A percentile compares a stretch with the other conserved stretches of the same genome.
These are phyloP conservation scores for Kryptolebias marmoratus DNA, from an alignment of 2,113 vertebrate species.

Conservation along the genomic window DNA sequence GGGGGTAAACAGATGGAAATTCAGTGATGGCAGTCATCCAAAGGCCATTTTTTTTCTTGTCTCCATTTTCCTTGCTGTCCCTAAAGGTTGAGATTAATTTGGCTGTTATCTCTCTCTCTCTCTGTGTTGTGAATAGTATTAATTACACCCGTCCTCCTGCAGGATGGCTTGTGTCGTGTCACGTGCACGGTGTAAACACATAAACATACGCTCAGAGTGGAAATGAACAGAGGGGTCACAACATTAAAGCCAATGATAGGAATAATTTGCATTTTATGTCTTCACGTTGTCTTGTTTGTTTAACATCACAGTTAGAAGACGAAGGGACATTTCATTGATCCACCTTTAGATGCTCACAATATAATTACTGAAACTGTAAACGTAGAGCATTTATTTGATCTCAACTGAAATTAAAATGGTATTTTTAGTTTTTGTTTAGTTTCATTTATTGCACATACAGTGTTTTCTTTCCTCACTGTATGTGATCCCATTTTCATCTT, in stretches of 20 bases:
- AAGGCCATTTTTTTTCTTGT: constrained; percentile 24
- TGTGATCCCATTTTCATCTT: no score
- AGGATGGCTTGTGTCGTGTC: constrained; percentile 31
- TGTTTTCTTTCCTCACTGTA: no score
- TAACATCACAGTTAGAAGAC: neutral
- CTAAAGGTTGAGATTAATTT: constrained; percentile 38
- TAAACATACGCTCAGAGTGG: constrained; percentile 30
- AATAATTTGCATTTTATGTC: neutral
- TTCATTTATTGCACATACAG: no score
- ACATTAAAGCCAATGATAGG: constrained; percentile 19
- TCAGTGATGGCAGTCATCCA: constrained; percentile 75
- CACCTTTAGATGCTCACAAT: neutral
- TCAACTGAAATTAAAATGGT: no score
- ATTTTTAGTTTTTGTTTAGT: no score
- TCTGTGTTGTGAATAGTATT: constrained; percentile 49
- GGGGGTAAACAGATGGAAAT: constrained; percentile 84
- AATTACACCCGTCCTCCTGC: constrained; percentile 42
- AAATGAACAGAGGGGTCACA: constrained; percentile 25
- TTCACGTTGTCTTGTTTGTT: neutral
- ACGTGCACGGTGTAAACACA: constrained; percentile 34
- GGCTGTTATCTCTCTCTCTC: constrained; percentile 31
- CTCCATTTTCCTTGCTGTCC: constrained; percentile 21
- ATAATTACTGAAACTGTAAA: no score
- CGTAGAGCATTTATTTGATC: no score
- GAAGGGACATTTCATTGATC: neutral